A percentile compares a stretch with the other conserved stretches of the same genome.
Conservation (phyloP, 2,113 vertebrate genomes). For the Edolisoma coerulescens region DNA sequence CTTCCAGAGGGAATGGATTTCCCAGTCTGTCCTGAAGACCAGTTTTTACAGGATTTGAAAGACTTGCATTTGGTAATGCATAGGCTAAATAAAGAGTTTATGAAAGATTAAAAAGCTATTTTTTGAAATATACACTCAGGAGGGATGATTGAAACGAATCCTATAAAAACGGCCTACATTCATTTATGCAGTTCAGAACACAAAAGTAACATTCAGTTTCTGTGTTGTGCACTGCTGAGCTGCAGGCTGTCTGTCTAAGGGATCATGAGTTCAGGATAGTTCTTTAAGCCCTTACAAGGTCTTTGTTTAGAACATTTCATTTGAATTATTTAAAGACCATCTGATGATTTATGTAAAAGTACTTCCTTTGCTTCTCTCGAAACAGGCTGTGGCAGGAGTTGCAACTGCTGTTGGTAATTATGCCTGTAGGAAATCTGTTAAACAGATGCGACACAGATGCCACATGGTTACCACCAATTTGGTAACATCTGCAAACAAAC, state of each 20-base stretch:
- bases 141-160: neutral
- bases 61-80: constrained; percentile 28
- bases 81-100: constrained; percentile 28
- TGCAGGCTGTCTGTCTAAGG: neutral
- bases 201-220: neutral
- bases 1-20: constrained; percentile 74
- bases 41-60: constrained; percentile 41
- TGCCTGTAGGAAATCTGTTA: neutral
- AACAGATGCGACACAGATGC: neutral
- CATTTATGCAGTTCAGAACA: neutral
- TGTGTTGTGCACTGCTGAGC: neutral
- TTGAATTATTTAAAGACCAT: neutral
- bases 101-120: neutral
- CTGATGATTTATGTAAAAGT: constrained; percentile 7
- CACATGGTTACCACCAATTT: neutral
- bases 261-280: neutral
- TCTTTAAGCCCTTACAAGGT: neutral
- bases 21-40: constrained; percentile 79
- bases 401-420: neutral
- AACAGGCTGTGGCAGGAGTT: neutral
- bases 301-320: neutral
- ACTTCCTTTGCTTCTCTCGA: neutral
- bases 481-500: neutral
- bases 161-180: neutral
- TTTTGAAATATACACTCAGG: neutral